These are phyloP conservation scores for Ostrea denselamellosa DNA, from an alignment of 1,140 invertebrate genomes.

Conservation along the genomic window DNA sequence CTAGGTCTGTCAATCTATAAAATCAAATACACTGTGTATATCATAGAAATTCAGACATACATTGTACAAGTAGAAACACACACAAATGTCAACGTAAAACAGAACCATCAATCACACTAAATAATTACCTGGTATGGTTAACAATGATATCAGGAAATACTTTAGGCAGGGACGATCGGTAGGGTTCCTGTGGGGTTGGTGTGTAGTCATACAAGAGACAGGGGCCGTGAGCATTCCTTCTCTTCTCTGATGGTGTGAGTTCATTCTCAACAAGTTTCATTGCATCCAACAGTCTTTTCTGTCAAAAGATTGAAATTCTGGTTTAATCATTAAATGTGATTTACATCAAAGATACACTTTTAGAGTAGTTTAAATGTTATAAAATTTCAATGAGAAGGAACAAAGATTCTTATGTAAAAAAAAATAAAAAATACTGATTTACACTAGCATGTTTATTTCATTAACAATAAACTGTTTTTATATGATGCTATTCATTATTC, in stretches of 20 bases:
- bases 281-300: constrained; percentile 84
- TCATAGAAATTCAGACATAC: neutral
- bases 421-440: no score
- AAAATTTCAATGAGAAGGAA: no score
- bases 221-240: constrained; percentile 90
- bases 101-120: neutral
- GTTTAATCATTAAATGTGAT: no score
- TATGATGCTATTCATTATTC: no score
- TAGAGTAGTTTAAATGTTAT: no score
- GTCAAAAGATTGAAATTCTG: no score
- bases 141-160: constrained; percentile 84
- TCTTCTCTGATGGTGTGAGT: constrained; percentile 86
- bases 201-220: constrained; percentile 88
- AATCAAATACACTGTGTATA: neutral
- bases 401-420: no score
- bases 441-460: no score
- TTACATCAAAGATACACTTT: no score
- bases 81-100: neutral
- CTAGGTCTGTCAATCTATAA: constrained; percentile 64
- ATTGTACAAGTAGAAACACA: neutral
- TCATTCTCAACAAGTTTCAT: constrained; percentile 86
- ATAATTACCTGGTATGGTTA: constrained; percentile 81
- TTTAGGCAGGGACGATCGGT: constrained; percentile 80
- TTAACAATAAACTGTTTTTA: no score
- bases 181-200: constrained; percentile 81